These are phyloP conservation scores for Gastrophryne carolinensis DNA, from an alignment of 2,797 vertebrate genomes.

Conservation along the genomic window DNA sequence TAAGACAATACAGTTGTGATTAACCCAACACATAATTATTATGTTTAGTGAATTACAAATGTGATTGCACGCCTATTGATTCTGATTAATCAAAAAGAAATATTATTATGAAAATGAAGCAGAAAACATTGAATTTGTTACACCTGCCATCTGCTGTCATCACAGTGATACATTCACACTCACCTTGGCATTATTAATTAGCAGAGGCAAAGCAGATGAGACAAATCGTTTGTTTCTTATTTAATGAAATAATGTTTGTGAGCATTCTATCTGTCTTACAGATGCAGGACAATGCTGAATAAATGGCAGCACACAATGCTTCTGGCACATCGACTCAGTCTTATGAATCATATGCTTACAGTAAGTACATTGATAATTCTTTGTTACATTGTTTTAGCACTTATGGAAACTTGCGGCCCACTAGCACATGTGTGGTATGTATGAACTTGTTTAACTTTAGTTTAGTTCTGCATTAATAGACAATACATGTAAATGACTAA, in stretches of 20 bases:
- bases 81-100: slow-evolving; percentile 3
- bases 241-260: slow-evolving; percentile 6
- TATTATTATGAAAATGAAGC: slow-evolving; percentile 20
- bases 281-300: slow-evolving; percentile 4
- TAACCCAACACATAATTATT: not conserved
- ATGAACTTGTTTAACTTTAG: no score
- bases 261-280: not conserved
- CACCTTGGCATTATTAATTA: slow-evolving; percentile 40
- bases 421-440: no score
- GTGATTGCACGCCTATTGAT: not conserved
- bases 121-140: slow-evolving; percentile 36
- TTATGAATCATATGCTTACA: not conserved
- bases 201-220: slow-evolving; percentile 19
- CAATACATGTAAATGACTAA: no score
- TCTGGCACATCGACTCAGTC: slow-evolving; percentile 13
- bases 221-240: slow-evolving; percentile 14
- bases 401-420: no score
- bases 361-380: not conserved
- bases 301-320: slow-evolving; percentile 3
- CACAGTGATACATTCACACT: slow-evolving; percentile 11
- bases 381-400: no score
- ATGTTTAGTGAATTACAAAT: not conserved
- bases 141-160: slow-evolving; percentile 15
- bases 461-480: no score
- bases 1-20: not conserved